Base-by-base conservation (phyloP, 30 jellyfish, hydroid and myxozoan species). In the Sanderia malayensis region DNA sequence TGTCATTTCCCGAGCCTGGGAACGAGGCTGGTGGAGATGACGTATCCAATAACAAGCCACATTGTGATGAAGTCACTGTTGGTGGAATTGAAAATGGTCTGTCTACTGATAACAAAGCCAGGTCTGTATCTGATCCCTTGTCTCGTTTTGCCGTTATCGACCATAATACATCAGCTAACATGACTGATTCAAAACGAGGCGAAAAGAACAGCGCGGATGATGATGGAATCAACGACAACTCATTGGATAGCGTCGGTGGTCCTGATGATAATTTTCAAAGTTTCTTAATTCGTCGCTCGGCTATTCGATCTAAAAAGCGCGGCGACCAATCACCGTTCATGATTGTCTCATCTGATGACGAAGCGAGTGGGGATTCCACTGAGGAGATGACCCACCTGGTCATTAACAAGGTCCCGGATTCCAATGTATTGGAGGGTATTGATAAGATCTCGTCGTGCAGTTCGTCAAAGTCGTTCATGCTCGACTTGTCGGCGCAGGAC, bases 321-420 rank as follows among this genome's bases (percentile, higher is more conserved):
- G 61, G 84, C 11, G 93, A 69, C 26, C 34, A 73, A 6, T 80
- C 93, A 31, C 93, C 93, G 10, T 80, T 80, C 63, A 80, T 70
- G 84, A 67, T 80, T 0, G 76, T 80, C 1, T 47, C 73, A 4
- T 80, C 93, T 2, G 79, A 80, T 27, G 93, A 53, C 21, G 93
- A 80, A 30, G 19, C 31, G 32, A 23, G n/a, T 18, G 72, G 58
- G 18, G 52, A 57, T 19, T 31, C 66, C 37, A 8, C 65, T 18
- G 87, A 76, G 2, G 69, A 78, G 2, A 24, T 27, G 25, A 32
- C 67, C 18, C 70, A 78, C 23, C 27, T 66, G 34, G 67, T 31
- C 25, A 30, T 67, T 17, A 75, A 78, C 21, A 78, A 70, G 41
- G 46, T 64, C 10, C 70, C 89, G 31, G 89, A 65, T 20, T 61